phyloP scores from a whole-genome alignment of 23 tunicate genomes.

The Corella eumyota region DNA sequence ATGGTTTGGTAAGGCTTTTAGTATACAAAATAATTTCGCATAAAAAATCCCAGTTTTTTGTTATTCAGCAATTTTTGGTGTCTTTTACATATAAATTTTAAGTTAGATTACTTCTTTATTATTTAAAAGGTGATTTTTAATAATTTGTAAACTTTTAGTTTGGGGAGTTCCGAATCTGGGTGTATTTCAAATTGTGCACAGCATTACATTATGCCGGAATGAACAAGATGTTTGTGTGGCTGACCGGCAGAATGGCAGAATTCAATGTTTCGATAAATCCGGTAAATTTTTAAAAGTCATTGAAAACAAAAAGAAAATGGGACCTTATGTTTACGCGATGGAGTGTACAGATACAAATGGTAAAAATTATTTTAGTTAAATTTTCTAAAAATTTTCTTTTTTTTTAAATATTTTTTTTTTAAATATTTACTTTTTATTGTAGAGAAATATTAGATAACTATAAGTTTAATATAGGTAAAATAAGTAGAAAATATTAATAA shows the following conservation, averaged over 20 bases:
- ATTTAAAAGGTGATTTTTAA: no score
- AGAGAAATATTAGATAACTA: no score
- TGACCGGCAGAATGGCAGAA: slow-evolving; percentile 87
- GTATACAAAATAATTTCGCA: no score
- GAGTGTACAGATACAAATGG: slow-evolving; percentile 18
- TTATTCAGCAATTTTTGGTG: no score
- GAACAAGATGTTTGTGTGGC: slow-evolving; percentile 55
- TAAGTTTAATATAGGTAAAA: no score
- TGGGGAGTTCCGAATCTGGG: slow-evolving; percentile 3
- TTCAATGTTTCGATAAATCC: slow-evolving; percentile 48
- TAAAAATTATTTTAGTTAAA: slow-evolving; percentile 1
- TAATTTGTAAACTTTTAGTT: no score
- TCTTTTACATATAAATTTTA: no score
- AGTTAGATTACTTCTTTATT: not conserved
- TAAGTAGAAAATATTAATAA: no score
- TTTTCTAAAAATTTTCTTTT: not conserved
- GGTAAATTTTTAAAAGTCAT: slow-evolving; percentile 31
- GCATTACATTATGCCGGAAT: slow-evolving; percentile 9
- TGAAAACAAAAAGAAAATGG: slow-evolving; percentile 39
- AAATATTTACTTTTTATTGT: not conserved
- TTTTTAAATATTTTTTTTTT: not conserved
- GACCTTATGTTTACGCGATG: slow-evolving; percentile 58
- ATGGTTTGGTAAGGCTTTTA: no score
- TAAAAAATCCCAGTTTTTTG: no score
- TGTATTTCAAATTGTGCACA: slow-evolving; percentile 41